Conservation (phyloP, 1,140 invertebrate species). For the Drosophila auraria region DNA sequence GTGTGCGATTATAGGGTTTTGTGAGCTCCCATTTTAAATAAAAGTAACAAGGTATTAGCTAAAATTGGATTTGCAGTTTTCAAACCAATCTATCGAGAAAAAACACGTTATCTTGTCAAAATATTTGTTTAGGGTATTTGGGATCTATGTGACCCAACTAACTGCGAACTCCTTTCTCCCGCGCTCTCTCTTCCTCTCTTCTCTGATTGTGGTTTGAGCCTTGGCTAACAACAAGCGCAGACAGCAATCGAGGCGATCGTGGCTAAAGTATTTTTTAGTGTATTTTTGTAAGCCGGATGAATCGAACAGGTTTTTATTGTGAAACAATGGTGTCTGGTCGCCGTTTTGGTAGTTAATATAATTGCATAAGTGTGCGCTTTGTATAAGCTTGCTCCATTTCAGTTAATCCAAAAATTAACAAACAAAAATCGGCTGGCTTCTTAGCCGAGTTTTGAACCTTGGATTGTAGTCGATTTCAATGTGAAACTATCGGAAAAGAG, state of each 20-base stretch:
- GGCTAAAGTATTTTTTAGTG: conserved; percentile 1
- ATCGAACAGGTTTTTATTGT: background rate
- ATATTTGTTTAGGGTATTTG: background rate
- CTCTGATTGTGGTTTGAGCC: background rate
- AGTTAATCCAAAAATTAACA: background rate
- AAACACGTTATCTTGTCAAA: too few species aligned
- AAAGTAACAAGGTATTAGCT: background rate
- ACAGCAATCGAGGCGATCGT: background rate
- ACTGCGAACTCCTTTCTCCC: background rate
- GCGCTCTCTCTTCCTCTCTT: background rate
- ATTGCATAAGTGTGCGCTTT: too few species aligned
- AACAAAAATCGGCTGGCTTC: background rate
- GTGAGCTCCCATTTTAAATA: too few species aligned
- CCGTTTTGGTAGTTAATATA: too few species aligned
- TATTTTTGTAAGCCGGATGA: background rate
- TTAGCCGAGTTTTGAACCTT: background rate
- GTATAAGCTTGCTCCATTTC: too few species aligned
- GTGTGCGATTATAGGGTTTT: background rate
- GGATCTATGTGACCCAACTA: background rate
- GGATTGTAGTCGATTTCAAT: background rate
- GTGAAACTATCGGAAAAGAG: background rate
- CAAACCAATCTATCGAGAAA: too few species aligned
- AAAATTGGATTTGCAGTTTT: too few species aligned
- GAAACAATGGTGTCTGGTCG: too few species aligned
- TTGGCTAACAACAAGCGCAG: background rate